Evolutionary conservation across 1,140 invertebrate species (phyloP), one percentile per base, ranked within the genome.

Genomic region (Charaxes varanes): DNA sequence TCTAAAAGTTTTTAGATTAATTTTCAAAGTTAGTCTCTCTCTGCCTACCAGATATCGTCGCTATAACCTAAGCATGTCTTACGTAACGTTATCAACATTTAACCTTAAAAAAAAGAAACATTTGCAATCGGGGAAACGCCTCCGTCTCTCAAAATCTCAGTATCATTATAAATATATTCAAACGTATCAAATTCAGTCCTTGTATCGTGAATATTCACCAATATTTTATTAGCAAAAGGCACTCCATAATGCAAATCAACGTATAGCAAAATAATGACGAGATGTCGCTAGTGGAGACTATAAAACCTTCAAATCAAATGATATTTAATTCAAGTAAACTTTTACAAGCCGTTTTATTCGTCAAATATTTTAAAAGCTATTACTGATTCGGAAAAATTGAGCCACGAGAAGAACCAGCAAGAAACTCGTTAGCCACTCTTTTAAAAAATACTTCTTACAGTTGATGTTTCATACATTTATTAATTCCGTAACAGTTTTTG

Each of bases 101-200:
- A 41, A 24, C n/a, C 2, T 32, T 10, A 32, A 18, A 18, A 12
- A 26, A 26, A 18, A 32, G 4, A 17, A 17, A n/a, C n/a, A 8
- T 31, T 24, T 6, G 33, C 6, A 8, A 35, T 15, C 21, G n/a
- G 21, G 11, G 15, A 31, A 34, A 34, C 30, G 35, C 42, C 21
- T 24, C 19, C 35, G 8, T 37, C 14, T 30, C 14, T 7, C 37
- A 10, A 31, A 37, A 38, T 22, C 17, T 30, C 27, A 41, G 38
- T 19, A 41, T 34, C 41, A n/a, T 52, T 68, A 71, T 53, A 68
- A 71, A 68, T 62, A 65, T 68, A 67, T 62, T 41, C 44, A 62
- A 58, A 66, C 59, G 53, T 62, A 56, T 67, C 53, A 71, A 63
- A 66, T 61, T 71, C 64, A 67, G 62, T 69, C 54, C 65, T 45